phyloP scores from a whole-genome alignment of 2,797 vertebrate species.

The Erpetoichthys calabaricus region DNA sequence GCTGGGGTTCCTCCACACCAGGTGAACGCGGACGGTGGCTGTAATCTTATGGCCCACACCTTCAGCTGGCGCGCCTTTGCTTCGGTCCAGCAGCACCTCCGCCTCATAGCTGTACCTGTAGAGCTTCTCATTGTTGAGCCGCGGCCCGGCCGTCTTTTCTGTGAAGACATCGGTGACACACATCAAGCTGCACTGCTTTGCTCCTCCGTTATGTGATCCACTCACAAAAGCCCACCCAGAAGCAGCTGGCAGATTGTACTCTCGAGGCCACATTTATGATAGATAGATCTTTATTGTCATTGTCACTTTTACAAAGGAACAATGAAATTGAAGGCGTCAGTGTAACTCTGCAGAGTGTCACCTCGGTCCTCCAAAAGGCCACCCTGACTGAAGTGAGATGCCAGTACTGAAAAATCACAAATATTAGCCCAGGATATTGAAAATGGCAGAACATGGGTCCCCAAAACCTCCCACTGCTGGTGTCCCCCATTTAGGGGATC shows the following conservation, averaged over 20 bases:
- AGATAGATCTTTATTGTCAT: too few relatives aligned
- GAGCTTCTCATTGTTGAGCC: conserved; percentile 72
- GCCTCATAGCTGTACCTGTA: conserved; percentile 79
- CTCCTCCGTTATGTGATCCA: conserved; percentile 3
- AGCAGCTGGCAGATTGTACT: background rate
- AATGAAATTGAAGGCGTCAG: too few relatives aligned
- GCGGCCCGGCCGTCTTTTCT: conserved; percentile 64
- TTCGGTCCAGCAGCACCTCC: conserved; percentile 63
- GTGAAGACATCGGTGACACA: conserved; percentile 11
- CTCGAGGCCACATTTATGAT: background rate
- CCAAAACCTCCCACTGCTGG: too few relatives aligned
- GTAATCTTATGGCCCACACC: conserved; percentile 65
- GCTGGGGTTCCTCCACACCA: conserved; percentile 78
- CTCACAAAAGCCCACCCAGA: background rate
- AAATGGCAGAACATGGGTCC: too few relatives aligned
- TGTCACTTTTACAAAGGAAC: too few relatives aligned
- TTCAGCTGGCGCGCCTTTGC: conserved; percentile 47
- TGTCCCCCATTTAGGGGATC: too few relatives aligned
- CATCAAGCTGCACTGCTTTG: conserved; percentile 1
- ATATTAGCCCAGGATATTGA: too few relatives aligned
- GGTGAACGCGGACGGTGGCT: conserved; percentile 58
- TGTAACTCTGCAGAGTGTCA: too few relatives aligned
- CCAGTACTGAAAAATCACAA: too few relatives aligned
- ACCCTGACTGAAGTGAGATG: too few relatives aligned
- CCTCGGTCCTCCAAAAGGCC: too few relatives aligned